Evolutionary conservation across 2,888 invertebrate genomes (phyloP), one percentile per base, ranked within the genome.

Genomic region (Germaria angustata): DNA sequence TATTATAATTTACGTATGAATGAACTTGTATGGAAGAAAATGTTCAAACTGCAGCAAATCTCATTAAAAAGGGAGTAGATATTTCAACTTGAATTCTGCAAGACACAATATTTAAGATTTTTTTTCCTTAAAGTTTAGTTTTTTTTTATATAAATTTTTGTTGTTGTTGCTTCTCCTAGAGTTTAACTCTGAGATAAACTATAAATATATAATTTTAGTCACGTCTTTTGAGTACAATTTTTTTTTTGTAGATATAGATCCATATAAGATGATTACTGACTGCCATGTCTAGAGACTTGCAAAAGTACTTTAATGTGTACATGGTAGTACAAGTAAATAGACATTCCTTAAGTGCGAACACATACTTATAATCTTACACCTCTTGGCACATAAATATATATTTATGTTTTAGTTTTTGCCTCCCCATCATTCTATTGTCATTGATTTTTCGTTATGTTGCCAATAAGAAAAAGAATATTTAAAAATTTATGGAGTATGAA

Each of bases 151-250:
- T n/a, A n/a, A n/a, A n/a, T n/a, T n/a, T n/a, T n/a, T n/a, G n/a
- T n/a, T n/a, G n/a, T 59, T 32, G 57, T 51, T 17, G 4, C 15
- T 53, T 28, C 17, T 49, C 24, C 3, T 32, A 13, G 9, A 44
- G 9, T 28, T 69, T 61, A 53, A 66, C 77, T 73, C 32, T 51
- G 63, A 77, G 78, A 73, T 81, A 81, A 66, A 79, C 71, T 79
- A 71, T 69, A 69, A 77, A 82, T 82, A 76, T 80, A 76, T 82
- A 82, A 82, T 82, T 82, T 82, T 71, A 80, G 82, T 82, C 82
- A 82, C 82, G 82, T 82, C 79, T 82, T 76, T 49, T 11, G 57
- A 78, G 59, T 75, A 69, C 78, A 28, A 69, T 55, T 59, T 65
- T 66, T 46, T 49, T 53, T 24, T 6, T n/a, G n/a, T 49, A 79